Base-by-base conservation (phyloP, 2,797 vertebrate genomes). In the Manis crassicaudata region DNA sequence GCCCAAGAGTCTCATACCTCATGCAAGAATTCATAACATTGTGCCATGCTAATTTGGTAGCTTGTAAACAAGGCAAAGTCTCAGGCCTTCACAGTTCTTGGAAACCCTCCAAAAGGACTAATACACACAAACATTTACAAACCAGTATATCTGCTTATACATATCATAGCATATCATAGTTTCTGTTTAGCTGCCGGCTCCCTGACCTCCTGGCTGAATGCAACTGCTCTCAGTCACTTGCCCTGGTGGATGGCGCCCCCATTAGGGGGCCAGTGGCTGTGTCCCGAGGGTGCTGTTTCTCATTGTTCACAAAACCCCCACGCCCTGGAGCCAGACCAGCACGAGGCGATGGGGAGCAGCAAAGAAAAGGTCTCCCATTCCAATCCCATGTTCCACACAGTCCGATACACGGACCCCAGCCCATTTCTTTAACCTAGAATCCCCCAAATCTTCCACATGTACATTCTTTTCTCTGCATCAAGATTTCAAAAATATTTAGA, bases 211-310 rank as follows among this genome's bases (percentile, higher is more conserved):
- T 72, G 0, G 1, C 2, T 79, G n/a, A 73, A 58, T 52, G 27
- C 8, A 79, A 14, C 1, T 4, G 16, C 4, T 63, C 54, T 95
- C 62, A n/a, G 13, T 52, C 50, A 63, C 43, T n/a, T 68, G 23
- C 4, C 7, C 14, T 27, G 23, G 35, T 10, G 32, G 12, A 52
- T 32, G 25, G n/a, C 29, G 11, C 17, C 0, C 11, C 2, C 7
- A 18, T 14, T 12, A 16, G 32, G 16, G 9, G 83, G 16, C 9
- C 11, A 35, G 14, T 62, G 23, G 27, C 29, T 85, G 4, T 52
- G 46, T 7, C 20, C 14, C 8, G 29, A 23, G 3, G 2, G 1
- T 5, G 16, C 14, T 40, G 5, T 17, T 20, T 60, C 2, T 35
- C 29, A 23, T 16, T 58, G 52, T 12, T 62, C 32, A 56, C 2